Percentiles rank a stretch among this genome's conserved stretches.
Conservation (phyloP, 2,113 vertebrate genomes). For the Ardeotis arabs region DNA sequence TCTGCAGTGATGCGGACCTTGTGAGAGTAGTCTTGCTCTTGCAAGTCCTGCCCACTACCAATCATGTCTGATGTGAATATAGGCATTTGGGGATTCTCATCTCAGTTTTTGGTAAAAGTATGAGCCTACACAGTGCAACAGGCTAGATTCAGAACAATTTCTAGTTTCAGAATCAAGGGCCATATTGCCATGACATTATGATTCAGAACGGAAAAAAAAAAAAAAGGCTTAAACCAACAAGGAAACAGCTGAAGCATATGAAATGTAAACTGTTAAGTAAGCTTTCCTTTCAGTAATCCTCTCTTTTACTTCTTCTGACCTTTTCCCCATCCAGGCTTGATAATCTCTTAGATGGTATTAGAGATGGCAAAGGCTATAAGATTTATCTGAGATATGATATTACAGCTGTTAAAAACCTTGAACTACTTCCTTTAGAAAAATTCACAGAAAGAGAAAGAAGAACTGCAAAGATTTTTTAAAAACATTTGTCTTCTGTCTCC, state of each 20-base stretch:
- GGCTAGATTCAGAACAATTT: neutral
- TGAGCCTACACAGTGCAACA: neutral
- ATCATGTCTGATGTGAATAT: neutral
- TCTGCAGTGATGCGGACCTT: neutral
- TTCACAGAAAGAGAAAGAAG: neutral
- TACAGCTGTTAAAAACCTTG: neutral
- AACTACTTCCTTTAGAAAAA: neutral
- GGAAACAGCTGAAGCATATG: neutral
- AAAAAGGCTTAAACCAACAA: neutral
- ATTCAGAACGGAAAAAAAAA: neutral
- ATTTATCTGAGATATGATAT: neutral
- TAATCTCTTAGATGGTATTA: neutral
- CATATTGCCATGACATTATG: neutral
- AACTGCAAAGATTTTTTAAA: neutral
- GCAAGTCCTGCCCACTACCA: neutral
- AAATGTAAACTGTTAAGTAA: conserved; percentile 15
- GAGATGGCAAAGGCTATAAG: neutral
- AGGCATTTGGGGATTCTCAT: neutral
- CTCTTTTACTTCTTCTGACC: neutral
- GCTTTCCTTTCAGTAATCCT: neutral
- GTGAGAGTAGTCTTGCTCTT: accelerated
- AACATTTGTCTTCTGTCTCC: neutral
- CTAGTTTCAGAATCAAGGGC: neutral
- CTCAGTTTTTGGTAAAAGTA: neutral
- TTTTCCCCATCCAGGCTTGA: neutral